Evolutionary conservation across 2,113 vertebrate genomes (phyloP), one percentile per base, ranked within the genome.

Genomic region (Erinaceus europaeus): DNA sequence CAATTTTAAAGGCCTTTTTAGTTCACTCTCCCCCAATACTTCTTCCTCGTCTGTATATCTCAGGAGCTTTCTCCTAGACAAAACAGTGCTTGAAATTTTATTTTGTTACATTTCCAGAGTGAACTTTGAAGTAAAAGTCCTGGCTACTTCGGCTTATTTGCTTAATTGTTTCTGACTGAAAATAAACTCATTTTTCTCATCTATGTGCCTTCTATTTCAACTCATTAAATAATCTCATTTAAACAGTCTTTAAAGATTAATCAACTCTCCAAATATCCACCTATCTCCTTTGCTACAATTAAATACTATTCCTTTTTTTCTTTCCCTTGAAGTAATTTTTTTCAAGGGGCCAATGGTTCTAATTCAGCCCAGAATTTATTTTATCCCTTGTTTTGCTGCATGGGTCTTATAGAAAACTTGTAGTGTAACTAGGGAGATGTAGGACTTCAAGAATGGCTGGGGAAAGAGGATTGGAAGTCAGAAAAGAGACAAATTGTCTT

Each of bases 151-250:
- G 27, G 61, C 57, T 84, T 48, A 57, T 91, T 91, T 74, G 27
- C 21, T 89, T 84, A 71, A 89, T 79, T 87, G 71, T 74, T 90
- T 38, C 40, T 89, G 57, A 68, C 55, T 72, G 21, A 87, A 93
- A 84, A 90, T 53, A 84, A 67, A 71, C 36, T 36, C n/a, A 57
- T 73, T 92, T 90, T 87, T 65, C 78, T 81, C 86, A 90, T n/a
- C 61, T 91, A 20, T 61, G 29, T 59, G 88, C 67, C 40, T 50
- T 77, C 65, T 91, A 17, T 42, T 84, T 82, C 73, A 94, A 84
- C 40, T 87, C 73, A 61, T 91, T 84, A 92, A 91, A 65, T 78
- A 88, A 83, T 67, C 73, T 79, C 84, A 91, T 89, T 91, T 74
- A n/a, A 57, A 73, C 87, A 92, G 38, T 3, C 62, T 75, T 94